These are phyloP conservation scores for Smithornis capensis DNA, from an alignment of 2,113 vertebrate genomes.

Conservation along the genomic window DNA sequence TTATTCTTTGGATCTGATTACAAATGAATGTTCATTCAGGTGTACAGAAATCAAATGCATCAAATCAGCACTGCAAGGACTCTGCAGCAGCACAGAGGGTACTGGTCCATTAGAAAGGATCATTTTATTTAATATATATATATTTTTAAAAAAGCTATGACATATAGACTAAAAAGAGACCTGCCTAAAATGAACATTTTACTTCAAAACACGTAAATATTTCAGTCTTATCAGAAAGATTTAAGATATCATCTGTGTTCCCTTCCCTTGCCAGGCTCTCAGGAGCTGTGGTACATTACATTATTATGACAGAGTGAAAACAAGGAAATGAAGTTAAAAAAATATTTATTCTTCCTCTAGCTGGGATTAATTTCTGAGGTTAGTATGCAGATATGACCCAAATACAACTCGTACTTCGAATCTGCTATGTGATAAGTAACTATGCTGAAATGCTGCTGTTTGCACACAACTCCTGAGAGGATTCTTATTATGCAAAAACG, in stretches of 20 bases:
- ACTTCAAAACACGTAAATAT: background rate
- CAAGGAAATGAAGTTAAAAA: background rate
- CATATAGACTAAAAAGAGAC: background rate
- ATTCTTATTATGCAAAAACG: slow-evolving; percentile 35
- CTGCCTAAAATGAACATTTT: background rate
- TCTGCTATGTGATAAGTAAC: background rate
- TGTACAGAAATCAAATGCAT: background rate
- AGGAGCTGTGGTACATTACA: accelerated
- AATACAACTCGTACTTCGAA: background rate
- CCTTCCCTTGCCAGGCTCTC: background rate
- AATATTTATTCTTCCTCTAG: background rate
- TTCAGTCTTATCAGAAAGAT: background rate
- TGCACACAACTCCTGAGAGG: slow-evolving; percentile 16
- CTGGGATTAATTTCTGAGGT: slow-evolving; percentile 8
- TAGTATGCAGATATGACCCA: background rate
- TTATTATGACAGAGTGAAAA: background rate
- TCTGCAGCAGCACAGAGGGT: background rate
- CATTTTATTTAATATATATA: background rate
- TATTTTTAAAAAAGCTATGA: background rate
- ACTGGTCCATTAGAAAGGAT: background rate
- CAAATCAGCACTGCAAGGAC: accelerated
- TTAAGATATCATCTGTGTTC: background rate
- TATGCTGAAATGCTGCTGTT: background rate
- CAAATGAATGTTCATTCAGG: background rate
- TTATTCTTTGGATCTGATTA: background rate